phyloP scores from a whole-genome alignment of 2,797 vertebrate species.

The Peromyscus aztecus region DNA sequence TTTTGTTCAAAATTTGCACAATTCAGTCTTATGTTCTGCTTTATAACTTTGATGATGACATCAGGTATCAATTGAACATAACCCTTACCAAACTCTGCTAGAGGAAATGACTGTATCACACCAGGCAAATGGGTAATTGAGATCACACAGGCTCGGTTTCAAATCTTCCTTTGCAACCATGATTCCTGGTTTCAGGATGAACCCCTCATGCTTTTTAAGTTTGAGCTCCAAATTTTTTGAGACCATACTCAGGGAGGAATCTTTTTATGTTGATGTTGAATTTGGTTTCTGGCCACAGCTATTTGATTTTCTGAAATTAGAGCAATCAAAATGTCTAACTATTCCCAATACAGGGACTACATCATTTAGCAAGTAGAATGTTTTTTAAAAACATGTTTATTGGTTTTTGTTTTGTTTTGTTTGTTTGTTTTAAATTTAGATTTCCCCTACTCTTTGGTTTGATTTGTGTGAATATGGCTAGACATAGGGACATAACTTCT shows the following conservation, averaged over 20 bases:
- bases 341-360: neutral
- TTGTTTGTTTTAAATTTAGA: neutral
- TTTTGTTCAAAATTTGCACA: slow-evolving; percentile 53
- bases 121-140: neutral
- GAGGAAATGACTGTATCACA: neutral
- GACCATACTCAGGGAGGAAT: neutral
- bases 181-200: neutral
- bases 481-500: neutral
- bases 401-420: neutral
- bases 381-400: neutral
- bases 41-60: slow-evolving; percentile 38
- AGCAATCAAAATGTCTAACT: slow-evolving; percentile 10
- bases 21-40: neutral
- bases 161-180: neutral
- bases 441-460: neutral
- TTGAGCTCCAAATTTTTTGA: slow-evolving; percentile 8
- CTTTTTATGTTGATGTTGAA: slow-evolving; percentile 35
- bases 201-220: slow-evolving; percentile 2
- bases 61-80: slow-evolving; percentile 29
- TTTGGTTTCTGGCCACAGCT: slow-evolving; percentile 49
- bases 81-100: neutral
- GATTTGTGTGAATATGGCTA: neutral
- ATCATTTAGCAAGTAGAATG: neutral
- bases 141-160: slow-evolving; percentile 22
- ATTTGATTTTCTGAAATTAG: slow-evolving; percentile 53